Evolutionary conservation across 2,797 vertebrate species (phyloP), one percentile per base, ranked within the genome.

Genomic region (Takifugu ocellatus): DNA sequence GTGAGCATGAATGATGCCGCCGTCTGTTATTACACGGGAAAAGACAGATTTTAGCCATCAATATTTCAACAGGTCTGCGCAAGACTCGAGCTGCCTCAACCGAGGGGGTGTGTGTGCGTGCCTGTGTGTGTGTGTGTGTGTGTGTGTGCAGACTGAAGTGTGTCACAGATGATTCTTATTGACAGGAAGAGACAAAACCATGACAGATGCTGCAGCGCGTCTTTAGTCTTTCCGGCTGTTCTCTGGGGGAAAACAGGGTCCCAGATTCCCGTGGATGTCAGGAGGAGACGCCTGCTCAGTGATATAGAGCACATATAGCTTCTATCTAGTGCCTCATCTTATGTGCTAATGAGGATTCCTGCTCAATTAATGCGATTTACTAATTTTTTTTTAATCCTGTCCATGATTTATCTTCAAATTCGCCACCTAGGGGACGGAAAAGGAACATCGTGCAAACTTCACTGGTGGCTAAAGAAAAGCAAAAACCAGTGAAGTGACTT

Each of bases 1-100:
- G 45, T 8, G 59, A 63, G 55, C 55, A 51, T 25, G 56, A 49
- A 43, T 36, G 24, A 74, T 53, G 56, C 52, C 68, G 72, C 79
- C 66, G 74, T 74, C 66, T 60, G 46, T 47, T 43, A 56, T 72
- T 68, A 70, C 59, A 63, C 66, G 56, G 72, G 66, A 82, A 84
- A 87, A 87, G 84, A 80, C 78, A 81, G 81, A 87, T 90, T 87
- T 24, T 87, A 53, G 59, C 53, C 78, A 87, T 90, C 65, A 84
- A 89, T 89, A 80, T 87, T 88, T 86, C 56, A 87, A 33, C 31
- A 10, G 31, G 71, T 39, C 75, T 78, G 77, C 64, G 76, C 16
- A 17, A 21, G 44, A 84, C 77, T 81, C 81, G 83, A 78, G 81
- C 6, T 85, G 66, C 66, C 50, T 78, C 3, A 82, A 83, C 73